Evolutionary conservation across 2,888 invertebrate species (phyloP).

Genomic region (Coenonympha arcania): DNA sequence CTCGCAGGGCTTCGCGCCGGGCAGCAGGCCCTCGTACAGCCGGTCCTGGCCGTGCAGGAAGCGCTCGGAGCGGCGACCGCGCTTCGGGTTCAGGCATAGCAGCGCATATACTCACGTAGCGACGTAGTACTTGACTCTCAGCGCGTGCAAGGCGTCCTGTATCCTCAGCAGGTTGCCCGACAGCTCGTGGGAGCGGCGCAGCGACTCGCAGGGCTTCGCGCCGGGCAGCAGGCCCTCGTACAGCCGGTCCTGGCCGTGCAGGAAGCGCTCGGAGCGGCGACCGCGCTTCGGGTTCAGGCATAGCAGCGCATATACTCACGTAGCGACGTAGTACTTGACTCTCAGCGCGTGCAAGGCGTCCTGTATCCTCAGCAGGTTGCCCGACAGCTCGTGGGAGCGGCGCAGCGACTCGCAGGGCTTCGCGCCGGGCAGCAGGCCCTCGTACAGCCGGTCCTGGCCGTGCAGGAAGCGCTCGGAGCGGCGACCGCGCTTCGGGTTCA

Average conservation of each 20-base stretch:
- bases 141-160: conserved; percentile 80
- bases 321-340: conserved; percentile 84
- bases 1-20: conserved; percentile 61
- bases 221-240: conserved; percentile 85
- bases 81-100: conserved; percentile 88
- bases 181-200: conserved; percentile 83
- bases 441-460: conserved; percentile 92
- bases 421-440: conserved; percentile 80
- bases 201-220: conserved; percentile 51
- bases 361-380: conserved; percentile 79
- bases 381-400: conserved; percentile 82
- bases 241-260: conserved; percentile 92
- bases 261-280: conserved; percentile 81
- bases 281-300: conserved; percentile 87
- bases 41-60: conserved; percentile 93
- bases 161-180: conserved; percentile 81
- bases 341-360: conserved; percentile 81
- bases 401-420: conserved; percentile 71
- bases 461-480: conserved; percentile 83
- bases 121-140: conserved; percentile 83
- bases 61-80: conserved; percentile 80
- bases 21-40: conserved; percentile 86
- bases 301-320: conserved; percentile 81
- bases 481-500: conserved; percentile 83
- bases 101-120: conserved; percentile 82